These are phyloP conservation scores for Terebella lapidaria DNA, from an alignment of 2,888 invertebrate genomes.

Conservation along the genomic window DNA sequence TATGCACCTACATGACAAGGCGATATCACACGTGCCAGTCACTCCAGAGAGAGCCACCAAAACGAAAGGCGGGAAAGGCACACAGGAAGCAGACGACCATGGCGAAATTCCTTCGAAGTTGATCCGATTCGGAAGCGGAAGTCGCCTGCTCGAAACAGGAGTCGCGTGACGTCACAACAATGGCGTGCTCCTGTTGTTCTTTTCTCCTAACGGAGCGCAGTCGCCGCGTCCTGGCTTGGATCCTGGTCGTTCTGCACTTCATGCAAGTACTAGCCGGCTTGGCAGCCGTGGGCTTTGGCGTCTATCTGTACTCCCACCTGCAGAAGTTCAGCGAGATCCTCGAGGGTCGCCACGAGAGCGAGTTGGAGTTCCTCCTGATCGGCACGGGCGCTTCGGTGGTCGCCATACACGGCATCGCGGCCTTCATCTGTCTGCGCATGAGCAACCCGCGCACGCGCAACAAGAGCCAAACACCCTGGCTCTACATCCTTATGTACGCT, in stretches of 20 bases:
- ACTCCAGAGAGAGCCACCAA: too few relatives aligned
- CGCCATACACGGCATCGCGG: not conserved
- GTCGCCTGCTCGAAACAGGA: too few relatives aligned
- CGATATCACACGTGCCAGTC: too few relatives aligned
- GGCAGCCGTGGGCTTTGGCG: not conserved
- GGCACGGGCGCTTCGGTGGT: not conserved
- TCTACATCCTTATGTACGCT: not conserved
- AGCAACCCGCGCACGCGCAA: not conserved
- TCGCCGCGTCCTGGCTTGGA: not conserved
- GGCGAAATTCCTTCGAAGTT: too few relatives aligned
- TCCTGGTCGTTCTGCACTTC: not conserved
- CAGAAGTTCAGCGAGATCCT: not conserved
- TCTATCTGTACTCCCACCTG: not conserved
- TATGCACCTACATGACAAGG: too few relatives aligned
- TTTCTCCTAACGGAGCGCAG: not conserved
- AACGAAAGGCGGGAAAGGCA: too few relatives aligned
- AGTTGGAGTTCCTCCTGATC: not conserved
- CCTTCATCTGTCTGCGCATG: not conserved
- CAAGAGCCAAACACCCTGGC: not conserved
- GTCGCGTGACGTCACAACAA: not conserved
- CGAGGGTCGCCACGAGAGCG: not conserved
- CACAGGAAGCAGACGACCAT: too few relatives aligned
- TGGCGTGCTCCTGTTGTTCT: not conserved
- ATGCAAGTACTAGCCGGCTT: not conserved
- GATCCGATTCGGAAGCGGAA: too few relatives aligned